Conservation (phyloP, 2,113 vertebrate species). For the Sander vitreus region DNA sequence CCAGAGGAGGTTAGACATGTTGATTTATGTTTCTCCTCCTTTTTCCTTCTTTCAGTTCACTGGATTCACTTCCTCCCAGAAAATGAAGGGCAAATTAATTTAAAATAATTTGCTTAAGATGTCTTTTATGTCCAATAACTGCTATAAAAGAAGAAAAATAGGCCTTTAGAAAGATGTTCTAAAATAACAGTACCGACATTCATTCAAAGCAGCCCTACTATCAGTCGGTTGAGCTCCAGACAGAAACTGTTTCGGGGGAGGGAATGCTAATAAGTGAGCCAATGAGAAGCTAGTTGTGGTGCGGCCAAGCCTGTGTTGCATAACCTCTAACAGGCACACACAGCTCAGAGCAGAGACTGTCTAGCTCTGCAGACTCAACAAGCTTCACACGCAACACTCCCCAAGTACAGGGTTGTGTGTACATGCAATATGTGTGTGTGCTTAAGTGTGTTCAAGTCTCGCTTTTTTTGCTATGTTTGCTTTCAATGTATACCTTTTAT, state of each 20-base stretch:
- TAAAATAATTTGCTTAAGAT: not conserved
- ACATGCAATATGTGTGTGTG: slow-evolving; percentile 6
- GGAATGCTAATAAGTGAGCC: slow-evolving; percentile 66
- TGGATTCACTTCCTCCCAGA: slow-evolving; percentile 11
- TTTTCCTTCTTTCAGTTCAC: slow-evolving; percentile 34
- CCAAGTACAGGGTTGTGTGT: slow-evolving; percentile 22
- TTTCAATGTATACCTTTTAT: not conserved
- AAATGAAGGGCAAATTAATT: no score
- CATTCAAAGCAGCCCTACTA: slow-evolving; percentile 35
- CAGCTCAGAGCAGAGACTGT: slow-evolving; percentile 61
- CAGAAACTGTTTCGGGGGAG: slow-evolving; percentile 36
- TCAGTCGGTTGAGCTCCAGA: slow-evolving; percentile 20
- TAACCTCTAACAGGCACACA: slow-evolving; percentile 70
- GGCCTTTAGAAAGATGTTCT: not conserved
- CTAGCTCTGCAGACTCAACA: slow-evolving; percentile 68
- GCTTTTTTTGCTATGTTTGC: slow-evolving; percentile 25
- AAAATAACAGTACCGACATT: slow-evolving; percentile 11
- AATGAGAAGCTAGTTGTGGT: slow-evolving; percentile 57
- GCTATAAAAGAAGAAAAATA: slow-evolving; percentile 13
- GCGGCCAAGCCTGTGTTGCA: slow-evolving; percentile 58
- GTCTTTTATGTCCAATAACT: not conserved
- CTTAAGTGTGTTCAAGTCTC: not conserved
- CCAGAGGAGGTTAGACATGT: slow-evolving; percentile 42
- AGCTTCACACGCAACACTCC: slow-evolving; percentile 69
- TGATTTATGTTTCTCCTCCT: slow-evolving; percentile 51